phyloP scores from a whole-genome alignment of 1,140 invertebrate genomes.

The Daktulosphaira vitifoliae region DNA sequence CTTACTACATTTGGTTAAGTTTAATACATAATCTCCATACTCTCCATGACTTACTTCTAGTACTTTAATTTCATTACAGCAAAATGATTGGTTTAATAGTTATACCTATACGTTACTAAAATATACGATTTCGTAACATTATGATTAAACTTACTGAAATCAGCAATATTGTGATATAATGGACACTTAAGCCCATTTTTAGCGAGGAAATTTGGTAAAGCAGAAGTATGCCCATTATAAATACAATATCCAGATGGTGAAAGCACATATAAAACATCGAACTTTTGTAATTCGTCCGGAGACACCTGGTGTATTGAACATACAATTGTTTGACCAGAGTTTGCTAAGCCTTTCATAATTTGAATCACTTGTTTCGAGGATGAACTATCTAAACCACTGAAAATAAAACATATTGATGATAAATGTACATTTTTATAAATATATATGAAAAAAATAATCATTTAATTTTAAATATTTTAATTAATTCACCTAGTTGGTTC shows the following conservation, averaged over 20 bases:
- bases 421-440: neutral
- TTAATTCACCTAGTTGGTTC: constrained; percentile 79
- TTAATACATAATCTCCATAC: too few relatives aligned
- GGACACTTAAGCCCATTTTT: constrained; percentile 51
- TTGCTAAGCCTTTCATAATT: constrained; percentile 47
- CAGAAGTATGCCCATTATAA: constrained; percentile 48
- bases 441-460: too few relatives aligned
- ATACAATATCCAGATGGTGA: constrained; percentile 52
- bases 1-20: too few relatives aligned
- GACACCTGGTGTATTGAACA: constrained; percentile 63
- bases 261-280: constrained; percentile 56
- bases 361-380: constrained; percentile 52
- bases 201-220: constrained; percentile 51
- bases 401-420: neutral
- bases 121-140: too few relatives aligned
- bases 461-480: too few relatives aligned
- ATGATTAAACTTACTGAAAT: constrained; percentile 56
- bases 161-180: constrained; percentile 57
- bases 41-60: too few relatives aligned
- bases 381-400: constrained; percentile 53
- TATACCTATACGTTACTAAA: too few relatives aligned
- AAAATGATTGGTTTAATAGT: too few relatives aligned
- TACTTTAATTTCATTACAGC: too few relatives aligned
- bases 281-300: constrained; percentile 57
- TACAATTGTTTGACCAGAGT: constrained; percentile 53